phyloP scores from a whole-genome alignment of 2,888 invertebrate species.

The Idaea straminata region DNA sequence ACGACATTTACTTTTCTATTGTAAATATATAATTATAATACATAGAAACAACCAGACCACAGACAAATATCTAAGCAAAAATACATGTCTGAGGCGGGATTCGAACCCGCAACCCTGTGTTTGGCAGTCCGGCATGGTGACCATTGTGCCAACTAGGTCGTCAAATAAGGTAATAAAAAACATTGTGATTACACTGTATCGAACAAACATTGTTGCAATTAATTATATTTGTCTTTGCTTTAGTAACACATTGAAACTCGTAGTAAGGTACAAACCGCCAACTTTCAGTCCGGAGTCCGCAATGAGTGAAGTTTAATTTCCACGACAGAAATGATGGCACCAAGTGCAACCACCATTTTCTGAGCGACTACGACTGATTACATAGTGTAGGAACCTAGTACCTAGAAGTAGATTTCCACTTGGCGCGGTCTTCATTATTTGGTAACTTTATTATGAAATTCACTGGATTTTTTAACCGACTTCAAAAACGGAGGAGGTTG shows the following conservation, averaged over 20 bases:
- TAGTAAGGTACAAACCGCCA: slow-evolving; percentile 3
- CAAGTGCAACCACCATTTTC: background rate
- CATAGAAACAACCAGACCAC: too few species aligned
- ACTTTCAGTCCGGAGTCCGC: background rate
- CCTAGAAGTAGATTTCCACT: background rate
- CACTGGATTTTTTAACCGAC: background rate
- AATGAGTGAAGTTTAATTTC: slow-evolving; percentile 5
- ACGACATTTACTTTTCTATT: too few species aligned
- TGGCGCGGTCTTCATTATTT: background rate
- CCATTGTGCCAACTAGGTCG: too few species aligned
- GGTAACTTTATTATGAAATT: background rate
- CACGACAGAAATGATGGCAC: background rate
- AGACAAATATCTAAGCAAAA: too few species aligned
- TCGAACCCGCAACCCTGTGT: too few species aligned
- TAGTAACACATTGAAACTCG: background rate
- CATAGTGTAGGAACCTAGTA: background rate
- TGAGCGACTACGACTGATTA: background rate
- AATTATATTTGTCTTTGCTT: background rate
- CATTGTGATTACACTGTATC: too few species aligned
- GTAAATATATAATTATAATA: too few species aligned
- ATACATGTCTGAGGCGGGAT: too few species aligned
- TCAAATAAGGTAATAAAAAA: too few species aligned
- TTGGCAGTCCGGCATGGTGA: too few species aligned
- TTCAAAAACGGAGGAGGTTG: too few species aligned
- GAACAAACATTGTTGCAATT: too few species aligned